Evolutionary conservation across 2,113 vertebrate genomes (phyloP), one percentile per base, ranked within the genome.

Genomic region (Hymenochirus boettgeri): DNA sequence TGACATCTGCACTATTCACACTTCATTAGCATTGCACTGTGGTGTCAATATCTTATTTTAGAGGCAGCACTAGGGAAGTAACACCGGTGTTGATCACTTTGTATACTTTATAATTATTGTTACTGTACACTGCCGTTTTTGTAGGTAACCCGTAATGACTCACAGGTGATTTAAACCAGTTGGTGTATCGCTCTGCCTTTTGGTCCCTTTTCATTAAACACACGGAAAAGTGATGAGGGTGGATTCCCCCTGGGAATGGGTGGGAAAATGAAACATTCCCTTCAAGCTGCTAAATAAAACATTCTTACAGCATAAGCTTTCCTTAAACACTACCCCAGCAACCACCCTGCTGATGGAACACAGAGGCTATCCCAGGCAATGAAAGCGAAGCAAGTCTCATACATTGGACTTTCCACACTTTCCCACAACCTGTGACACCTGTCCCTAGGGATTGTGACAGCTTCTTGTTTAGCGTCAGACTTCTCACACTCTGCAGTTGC

Each of bases 181-280:
- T 25, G 33, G 56, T 29, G 52, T 60, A 60, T 69, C 46, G n/a
- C n/a, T 42, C 17, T 60, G 55, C 29, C 31, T 57, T 22, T 58
- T 39, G 22, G 45, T 22, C 18, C 25, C 15, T 25, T 29, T 39
- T 59, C 2, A 25, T 18, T 31, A 10, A 21, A 21, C 23, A 51
- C 45, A 57, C 52, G 25, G 45, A 60, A 42, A 35, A 69, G 33
- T 31, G 65, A 60, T 53, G 33, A 53, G 65, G 56, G 65, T 67
- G 65, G 65, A 67, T 69, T 60, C 25, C 65, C 57, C 65, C 51
- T 11, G 65, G 65, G 65, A 25, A 59, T 60, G 65, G 65, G 65
- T 69, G 65, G 65, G 65, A 69, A 24, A 59, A 69, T 69, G 54
- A 60, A 60, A 39, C 56, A 45, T 60, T 54, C 33, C n/a, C 17